These are phyloP conservation scores for Nemoura dubitans DNA, from an alignment of 2,888 invertebrate species.

Conservation along the genomic window DNA sequence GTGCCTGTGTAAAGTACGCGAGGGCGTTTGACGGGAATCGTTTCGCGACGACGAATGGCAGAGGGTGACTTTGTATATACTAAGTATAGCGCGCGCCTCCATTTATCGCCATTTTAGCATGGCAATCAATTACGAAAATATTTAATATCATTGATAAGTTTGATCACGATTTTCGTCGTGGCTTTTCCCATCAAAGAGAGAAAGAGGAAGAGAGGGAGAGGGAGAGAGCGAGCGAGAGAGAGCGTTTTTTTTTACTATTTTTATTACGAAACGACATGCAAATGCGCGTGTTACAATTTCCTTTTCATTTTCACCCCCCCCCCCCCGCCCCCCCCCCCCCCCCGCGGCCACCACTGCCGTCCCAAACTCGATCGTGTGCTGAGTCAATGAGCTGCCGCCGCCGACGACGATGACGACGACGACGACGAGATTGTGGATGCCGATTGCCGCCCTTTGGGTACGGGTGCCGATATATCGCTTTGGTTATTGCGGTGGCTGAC, in stretches of 20 bases:
- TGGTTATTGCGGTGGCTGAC: not conserved
- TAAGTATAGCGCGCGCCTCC: no score
- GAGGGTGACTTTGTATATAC: no score
- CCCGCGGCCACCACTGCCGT: not conserved
- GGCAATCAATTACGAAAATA: slow-evolving; percentile 12
- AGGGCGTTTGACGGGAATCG: not conserved
- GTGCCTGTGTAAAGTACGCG: not conserved
- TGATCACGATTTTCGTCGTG: slow-evolving; percentile 8
- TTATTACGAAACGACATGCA: slow-evolving; percentile 26
- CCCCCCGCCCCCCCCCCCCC: not conserved
- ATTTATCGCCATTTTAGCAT: not conserved
- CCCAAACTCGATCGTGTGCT: not conserved
- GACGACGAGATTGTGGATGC: not conserved
- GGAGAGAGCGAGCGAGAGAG: no score
- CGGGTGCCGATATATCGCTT: not conserved
- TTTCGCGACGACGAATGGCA: not conserved
- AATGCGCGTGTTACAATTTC: slow-evolving; percentile 14
- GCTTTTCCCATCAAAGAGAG: not conserved
- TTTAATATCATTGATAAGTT: slow-evolving; percentile 3
- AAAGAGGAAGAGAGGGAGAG: no score
- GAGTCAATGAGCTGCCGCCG: not conserved
- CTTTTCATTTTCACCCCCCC: not conserved
- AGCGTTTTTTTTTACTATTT: not conserved
- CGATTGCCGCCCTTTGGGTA: not conserved
- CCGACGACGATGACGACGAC: not conserved